A percentile compares a stretch with the other conserved stretches of the same genome.
phyloP scores from a whole-genome alignment of 1,140 invertebrate species.

The Heliconius hewitsoni region DNA sequence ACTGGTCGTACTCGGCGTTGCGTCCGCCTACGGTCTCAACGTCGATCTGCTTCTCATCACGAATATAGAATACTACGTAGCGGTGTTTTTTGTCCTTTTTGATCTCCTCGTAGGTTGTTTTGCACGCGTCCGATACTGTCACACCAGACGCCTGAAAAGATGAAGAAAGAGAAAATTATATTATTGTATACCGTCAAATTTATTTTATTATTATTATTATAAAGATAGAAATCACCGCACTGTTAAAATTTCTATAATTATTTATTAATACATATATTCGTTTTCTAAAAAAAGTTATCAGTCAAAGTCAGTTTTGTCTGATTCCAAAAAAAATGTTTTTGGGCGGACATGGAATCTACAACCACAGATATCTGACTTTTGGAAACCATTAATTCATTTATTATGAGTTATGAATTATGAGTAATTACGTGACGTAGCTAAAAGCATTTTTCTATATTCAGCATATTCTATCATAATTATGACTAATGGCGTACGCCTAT shows the following conservation, averaged over 20 bases:
- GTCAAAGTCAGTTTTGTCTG: not conserved
- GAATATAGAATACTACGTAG: slow-evolving; percentile 97
- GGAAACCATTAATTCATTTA: not conserved
- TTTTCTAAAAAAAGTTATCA: not conserved
- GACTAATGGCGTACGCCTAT: not conserved
- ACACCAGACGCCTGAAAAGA: slow-evolving; percentile 94
- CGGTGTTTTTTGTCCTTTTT: slow-evolving; percentile 98
- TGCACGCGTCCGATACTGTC: slow-evolving; percentile 96
- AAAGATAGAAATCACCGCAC: too few relatives aligned
- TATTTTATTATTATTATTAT: too few relatives aligned
- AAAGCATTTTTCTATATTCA: not conserved
- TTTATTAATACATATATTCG: too few relatives aligned
- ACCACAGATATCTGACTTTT: not conserved
- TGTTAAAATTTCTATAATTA: too few relatives aligned
- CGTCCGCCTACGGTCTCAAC: slow-evolving; percentile 93
- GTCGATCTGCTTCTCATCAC: slow-evolving; percentile 96
- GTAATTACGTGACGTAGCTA: not conserved
- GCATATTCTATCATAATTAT: not conserved
- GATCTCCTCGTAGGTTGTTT: slow-evolving; percentile 97
- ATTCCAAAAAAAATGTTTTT: not conserved
- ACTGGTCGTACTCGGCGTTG: slow-evolving; percentile 93
- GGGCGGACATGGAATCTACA: not conserved
- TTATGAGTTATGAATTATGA: too few relatives aligned
- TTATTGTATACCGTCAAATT: not conserved
- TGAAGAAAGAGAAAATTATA: not conserved